These are phyloP conservation scores for Sardinella longiceps DNA, from an alignment of 2,797 vertebrate genomes.

Conservation along the genomic window DNA sequence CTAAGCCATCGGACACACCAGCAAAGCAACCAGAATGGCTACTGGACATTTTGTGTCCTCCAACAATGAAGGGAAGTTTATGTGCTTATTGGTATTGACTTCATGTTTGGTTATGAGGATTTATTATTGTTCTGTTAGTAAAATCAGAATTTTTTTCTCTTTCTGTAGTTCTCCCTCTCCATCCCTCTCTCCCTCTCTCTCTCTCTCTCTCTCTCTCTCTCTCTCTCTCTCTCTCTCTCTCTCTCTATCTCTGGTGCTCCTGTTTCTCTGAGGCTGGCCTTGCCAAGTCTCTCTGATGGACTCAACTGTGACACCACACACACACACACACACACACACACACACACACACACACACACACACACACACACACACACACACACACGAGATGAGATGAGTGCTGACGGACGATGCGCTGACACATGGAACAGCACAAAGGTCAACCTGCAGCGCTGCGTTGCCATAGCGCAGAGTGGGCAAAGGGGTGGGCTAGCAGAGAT, in stretches of 20 bases:
- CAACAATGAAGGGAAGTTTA: too few relatives aligned
- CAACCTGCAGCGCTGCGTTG: not conserved
- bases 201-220: not conserved
- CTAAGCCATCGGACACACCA: too few relatives aligned
- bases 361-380: not conserved
- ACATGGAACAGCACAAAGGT: slow-evolving; percentile 15
- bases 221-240: not conserved
- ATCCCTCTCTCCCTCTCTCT: not conserved
- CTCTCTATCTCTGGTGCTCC: not conserved
- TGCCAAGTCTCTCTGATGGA: too few relatives aligned
- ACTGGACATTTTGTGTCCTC: too few relatives aligned
- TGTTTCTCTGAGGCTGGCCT: not conserved
- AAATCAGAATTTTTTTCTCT: not conserved
- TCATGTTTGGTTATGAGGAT: too few relatives aligned
- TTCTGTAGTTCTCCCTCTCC: not conserved
- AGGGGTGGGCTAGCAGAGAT: not conserved
- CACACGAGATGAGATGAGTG: not conserved
- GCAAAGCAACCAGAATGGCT: too few relatives aligned
- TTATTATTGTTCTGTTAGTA: too few relatives aligned
- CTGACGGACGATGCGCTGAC: not conserved
- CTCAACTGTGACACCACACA: not conserved
- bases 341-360: too few relatives aligned
- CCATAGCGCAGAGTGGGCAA: not conserved
- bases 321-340: slow-evolving; percentile 1
- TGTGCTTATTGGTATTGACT: too few relatives aligned